Evolutionary conservation across 2,888 invertebrate genomes (phyloP).

Genomic region (Drosophila leonis): DNA sequence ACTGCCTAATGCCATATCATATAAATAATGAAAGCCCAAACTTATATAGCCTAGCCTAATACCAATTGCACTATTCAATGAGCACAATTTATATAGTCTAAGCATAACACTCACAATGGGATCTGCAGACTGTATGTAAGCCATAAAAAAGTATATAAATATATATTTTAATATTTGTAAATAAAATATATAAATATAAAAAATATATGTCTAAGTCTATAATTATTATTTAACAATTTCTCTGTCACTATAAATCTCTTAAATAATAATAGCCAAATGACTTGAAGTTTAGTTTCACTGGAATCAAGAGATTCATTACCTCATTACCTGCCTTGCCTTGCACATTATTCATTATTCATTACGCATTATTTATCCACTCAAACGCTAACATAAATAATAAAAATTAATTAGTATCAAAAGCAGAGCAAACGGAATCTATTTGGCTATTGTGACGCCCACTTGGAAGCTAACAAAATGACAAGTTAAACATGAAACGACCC

Average conservation of each 20-base stretch:
- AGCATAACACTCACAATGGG: too few relatives aligned
- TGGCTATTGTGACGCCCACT: slow-evolving; percentile 18
- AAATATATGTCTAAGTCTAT: too few relatives aligned
- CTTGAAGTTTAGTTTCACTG: not conserved
- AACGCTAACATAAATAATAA: not conserved
- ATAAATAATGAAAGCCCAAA: too few relatives aligned
- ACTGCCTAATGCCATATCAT: too few relatives aligned
- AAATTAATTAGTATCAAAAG: slow-evolving; percentile 6
- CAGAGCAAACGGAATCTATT: not conserved
- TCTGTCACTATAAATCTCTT: not conserved
- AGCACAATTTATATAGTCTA: too few relatives aligned
- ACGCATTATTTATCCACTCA: not conserved
- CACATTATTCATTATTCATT: slow-evolving; percentile 2
- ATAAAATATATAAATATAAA: too few relatives aligned
- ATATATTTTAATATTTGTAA: too few relatives aligned
- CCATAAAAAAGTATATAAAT: too few relatives aligned
- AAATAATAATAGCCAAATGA: not conserved
- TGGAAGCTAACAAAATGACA: slow-evolving; percentile 39
- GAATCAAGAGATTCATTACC: not conserved
- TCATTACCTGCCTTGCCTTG: not conserved
- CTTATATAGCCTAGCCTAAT: too few relatives aligned
- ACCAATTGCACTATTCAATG: too few relatives aligned
- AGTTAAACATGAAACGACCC: slow-evolving; percentile 15
- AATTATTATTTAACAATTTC: too few relatives aligned
- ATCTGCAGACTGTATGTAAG: too few relatives aligned